phyloP scores from a whole-genome alignment of 2,797 vertebrate genomes.

The Babyrousa celebensis region DNA sequence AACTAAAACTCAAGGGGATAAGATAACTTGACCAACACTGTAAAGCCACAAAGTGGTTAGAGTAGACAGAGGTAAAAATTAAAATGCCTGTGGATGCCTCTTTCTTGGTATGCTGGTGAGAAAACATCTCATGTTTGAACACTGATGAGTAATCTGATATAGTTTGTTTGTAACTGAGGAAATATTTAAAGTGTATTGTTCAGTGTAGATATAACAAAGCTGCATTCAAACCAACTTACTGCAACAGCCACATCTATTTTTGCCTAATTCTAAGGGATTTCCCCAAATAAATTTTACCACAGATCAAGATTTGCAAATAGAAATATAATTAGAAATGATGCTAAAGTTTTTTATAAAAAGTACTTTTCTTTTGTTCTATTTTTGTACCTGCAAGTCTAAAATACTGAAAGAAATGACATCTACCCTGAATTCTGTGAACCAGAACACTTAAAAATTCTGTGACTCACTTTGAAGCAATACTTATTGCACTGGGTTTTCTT shows the following conservation, averaged over 20 bases:
- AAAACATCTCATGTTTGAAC: slow-evolving; percentile 2
- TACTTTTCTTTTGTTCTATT: slow-evolving; percentile 13
- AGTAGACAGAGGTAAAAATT: neutral
- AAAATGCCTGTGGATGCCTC: neutral
- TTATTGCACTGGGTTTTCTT: neutral
- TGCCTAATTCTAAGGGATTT: slow-evolving; percentile 2
- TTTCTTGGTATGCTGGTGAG: neutral
- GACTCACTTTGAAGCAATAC: slow-evolving; percentile 20
- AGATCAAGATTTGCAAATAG: slow-evolving; percentile 50
- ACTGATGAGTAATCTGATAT: neutral
- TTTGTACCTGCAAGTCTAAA: slow-evolving; percentile 4
- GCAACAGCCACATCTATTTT: slow-evolving; percentile 1
- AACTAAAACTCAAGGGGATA: slow-evolving; percentile 5
- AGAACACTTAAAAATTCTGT: slow-evolving; percentile 9
- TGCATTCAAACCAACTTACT: slow-evolving; percentile 6
- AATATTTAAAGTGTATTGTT: neutral
- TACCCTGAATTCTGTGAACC: slow-evolving; percentile 8
- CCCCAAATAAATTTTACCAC: neutral
- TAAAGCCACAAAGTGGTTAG: slow-evolving; percentile 7
- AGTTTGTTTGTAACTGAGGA: slow-evolving; percentile 34
- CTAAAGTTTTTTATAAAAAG: neutral
- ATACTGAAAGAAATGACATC: slow-evolving; percentile 52
- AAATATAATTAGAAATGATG: slow-evolving; percentile 41
- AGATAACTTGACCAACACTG: neutral
- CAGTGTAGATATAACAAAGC: slow-evolving; percentile 53